Conservation (phyloP, 2,113 vertebrate species). For the Piprites chloris region DNA sequence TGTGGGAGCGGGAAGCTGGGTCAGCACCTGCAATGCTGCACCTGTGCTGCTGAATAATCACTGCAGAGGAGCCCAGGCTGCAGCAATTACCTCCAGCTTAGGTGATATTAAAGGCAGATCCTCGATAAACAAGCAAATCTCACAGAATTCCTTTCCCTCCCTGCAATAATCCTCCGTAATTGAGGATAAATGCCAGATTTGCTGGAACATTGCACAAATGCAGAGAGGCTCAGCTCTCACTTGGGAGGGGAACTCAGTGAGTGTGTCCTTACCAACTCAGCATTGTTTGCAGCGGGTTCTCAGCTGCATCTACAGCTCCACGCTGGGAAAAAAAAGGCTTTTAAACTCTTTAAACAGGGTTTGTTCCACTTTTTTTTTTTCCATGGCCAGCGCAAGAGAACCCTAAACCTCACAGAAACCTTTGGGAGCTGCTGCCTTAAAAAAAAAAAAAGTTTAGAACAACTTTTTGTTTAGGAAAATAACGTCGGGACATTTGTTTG, state of each 20-base stretch:
- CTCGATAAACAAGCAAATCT: conserved; percentile 24
- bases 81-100: conserved; percentile 51
- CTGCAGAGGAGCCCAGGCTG: not conserved
- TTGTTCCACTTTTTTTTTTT: not conserved
- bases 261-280: not conserved
- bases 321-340: not conserved
- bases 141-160: not conserved
- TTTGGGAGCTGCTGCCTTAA: not conserved
- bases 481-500: accelerated
- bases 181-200: conserved; percentile 20
- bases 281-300: not conserved
- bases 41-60: not conserved
- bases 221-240: not conserved
- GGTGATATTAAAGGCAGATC: conserved; percentile 16
- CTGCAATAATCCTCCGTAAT: conserved; percentile 51
- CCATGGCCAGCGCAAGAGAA: not conserved
- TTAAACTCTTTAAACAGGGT: not conserved
- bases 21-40: not conserved
- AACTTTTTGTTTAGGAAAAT: not conserved
- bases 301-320: not conserved
- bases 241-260: not conserved
- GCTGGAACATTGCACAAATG: not conserved
- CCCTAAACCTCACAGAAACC: not conserved
- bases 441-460: not conserved
- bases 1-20: not conserved